A percentile compares a stretch with the other conserved stretches of the same genome.
Conservation (phyloP, 2,888 invertebrate genomes). For the Lampropteryx suffumata region DNA sequence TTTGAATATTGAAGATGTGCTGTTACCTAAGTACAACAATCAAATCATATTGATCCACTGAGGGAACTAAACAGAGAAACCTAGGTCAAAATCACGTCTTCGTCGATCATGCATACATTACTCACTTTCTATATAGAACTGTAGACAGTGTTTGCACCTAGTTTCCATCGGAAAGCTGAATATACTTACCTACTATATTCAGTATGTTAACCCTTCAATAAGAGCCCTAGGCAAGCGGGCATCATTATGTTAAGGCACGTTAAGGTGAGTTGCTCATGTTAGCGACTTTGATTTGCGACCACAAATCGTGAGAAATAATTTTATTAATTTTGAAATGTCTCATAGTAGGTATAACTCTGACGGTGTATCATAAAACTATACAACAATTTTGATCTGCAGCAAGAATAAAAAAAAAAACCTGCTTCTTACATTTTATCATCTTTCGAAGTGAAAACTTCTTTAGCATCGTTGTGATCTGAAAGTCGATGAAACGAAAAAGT, state of each 20-base stretch:
- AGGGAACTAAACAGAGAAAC: neutral
- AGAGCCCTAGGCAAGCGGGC: neutral
- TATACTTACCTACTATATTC: too few species aligned
- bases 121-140: neutral
- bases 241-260: slow-evolving; percentile 5
- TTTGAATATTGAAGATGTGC: too few species aligned
- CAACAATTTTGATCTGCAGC: too few species aligned
- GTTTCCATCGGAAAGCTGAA: neutral
- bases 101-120: neutral
- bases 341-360: too few species aligned
- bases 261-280: neutral
- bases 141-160: neutral
- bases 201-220: neutral
- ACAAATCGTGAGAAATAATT: neutral
- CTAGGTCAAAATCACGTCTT: neutral
- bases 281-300: neutral
- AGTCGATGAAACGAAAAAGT: too few species aligned
- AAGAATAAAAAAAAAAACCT: too few species aligned
- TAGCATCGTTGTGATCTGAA: too few species aligned
- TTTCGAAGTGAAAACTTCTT: too few species aligned
- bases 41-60: too few species aligned
- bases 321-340: too few species aligned
- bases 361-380: too few species aligned
- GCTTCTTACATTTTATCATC: too few species aligned
- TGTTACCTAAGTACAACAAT: neutral